Conservation (phyloP, 2,113 vertebrate species). For the Willisornis vidua region DNA sequence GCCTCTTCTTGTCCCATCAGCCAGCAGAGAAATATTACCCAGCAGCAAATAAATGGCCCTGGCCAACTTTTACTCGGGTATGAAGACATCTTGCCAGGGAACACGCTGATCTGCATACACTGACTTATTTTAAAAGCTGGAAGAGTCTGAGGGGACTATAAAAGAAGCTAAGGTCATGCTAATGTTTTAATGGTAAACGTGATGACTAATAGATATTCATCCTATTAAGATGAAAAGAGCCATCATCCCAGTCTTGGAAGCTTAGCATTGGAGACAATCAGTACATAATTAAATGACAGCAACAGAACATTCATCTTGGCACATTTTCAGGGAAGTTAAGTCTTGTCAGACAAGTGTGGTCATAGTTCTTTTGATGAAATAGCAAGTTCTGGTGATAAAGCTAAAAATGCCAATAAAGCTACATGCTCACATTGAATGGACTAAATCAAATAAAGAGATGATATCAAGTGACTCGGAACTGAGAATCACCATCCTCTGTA, state of each 20-base stretch:
- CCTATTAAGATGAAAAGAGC: conserved; percentile 6
- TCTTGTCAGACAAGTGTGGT: background rate
- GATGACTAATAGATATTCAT: background rate
- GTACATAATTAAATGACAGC: background rate
- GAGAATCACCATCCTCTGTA: background rate
- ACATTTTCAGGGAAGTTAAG: background rate
- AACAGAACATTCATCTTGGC: background rate
- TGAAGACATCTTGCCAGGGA: conserved; percentile 25
- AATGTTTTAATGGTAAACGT: background rate
- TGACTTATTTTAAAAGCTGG: background rate
- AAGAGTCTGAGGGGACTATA: background rate
- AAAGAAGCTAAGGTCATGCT: conserved; percentile 22
- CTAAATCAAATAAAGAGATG: background rate
- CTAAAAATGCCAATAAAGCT: background rate
- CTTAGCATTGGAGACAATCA: background rate
- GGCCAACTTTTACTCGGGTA: background rate
- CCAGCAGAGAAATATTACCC: conserved; percentile 27
- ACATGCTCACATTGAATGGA: background rate
- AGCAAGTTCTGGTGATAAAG: background rate
- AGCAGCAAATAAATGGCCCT: background rate
- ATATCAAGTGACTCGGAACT: background rate
- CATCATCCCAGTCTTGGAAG: background rate
- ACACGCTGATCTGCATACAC: conserved; percentile 16
- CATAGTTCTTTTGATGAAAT: background rate
- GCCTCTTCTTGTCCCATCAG: background rate